Evolutionary conservation across 2,888 invertebrate genomes (phyloP), one percentile per base, ranked within the genome.

Genomic region (Oasisia sp.): DNA sequence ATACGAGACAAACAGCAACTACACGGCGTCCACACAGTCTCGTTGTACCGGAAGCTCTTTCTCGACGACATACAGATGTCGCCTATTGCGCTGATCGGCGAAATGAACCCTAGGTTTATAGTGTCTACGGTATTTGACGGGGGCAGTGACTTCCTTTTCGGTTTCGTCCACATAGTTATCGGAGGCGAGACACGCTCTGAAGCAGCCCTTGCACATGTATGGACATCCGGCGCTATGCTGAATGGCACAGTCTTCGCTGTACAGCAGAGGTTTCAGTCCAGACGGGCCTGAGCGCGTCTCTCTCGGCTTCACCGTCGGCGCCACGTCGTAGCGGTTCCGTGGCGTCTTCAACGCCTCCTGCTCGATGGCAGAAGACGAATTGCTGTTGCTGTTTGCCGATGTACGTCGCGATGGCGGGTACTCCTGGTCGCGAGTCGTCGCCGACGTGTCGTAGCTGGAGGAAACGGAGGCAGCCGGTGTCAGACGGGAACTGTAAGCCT

Each of bases 111-210:
- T 74, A 19, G 74, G 74, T 19, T 19, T 74, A n/a, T 74, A 27
- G 27, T 74, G 27, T 74, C 27, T 74, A 74, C 74, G 74, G 27
- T 27, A n/a, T 74, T 74, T 74, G 74, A 74, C 74, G 27, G 74
- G 19, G 7, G 74, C 74, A 27, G 19, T 74, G 4, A 7, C 74
- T 19, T 74, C 74, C 74, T 74, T n/a, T 19, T 90, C n/a, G 74
- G n/a, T 27, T 19, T 74, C 74, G 74, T 91, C 91, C 38, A 91
- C 45, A 50, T 91, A 91, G 58, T 91, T 45, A 14, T 45, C 50
- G 14, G 91, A 91, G 12, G 91, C 91, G n/a, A 91, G 58, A 56
- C 91, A 91, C 32, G 91, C 91, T n/a, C 91, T 2, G 58, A 91
- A 91, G 27, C 91, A 56, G 38, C 91, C 50, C 45, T 91, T 91